phyloP scores from a whole-genome alignment of 1,140 invertebrate species.

The Hermetia illucens region DNA sequence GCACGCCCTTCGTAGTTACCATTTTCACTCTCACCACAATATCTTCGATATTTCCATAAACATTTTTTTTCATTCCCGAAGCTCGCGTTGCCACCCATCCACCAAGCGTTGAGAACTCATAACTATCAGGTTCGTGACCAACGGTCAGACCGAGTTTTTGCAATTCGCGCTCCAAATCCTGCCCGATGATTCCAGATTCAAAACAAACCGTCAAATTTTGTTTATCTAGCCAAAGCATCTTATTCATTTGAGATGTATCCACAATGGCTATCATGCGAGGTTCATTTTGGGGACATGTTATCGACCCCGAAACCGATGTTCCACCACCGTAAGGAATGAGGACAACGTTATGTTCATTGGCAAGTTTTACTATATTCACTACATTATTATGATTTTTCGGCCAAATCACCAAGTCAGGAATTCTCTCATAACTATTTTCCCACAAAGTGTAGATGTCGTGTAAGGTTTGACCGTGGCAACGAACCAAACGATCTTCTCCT shows the following conservation, averaged over 20 bases:
- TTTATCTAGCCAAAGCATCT: slow-evolving; percentile 86
- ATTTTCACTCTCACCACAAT: slow-evolving; percentile 78
- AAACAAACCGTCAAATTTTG: slow-evolving; percentile 74
- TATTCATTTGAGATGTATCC: slow-evolving; percentile 93
- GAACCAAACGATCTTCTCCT: slow-evolving; percentile 69
- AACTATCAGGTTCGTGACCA: slow-evolving; percentile 94
- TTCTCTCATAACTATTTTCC: slow-evolving; percentile 55
- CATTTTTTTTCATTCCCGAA: slow-evolving; percentile 99
- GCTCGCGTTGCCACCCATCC: slow-evolving; percentile 99
- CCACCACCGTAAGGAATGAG: slow-evolving; percentile 94
- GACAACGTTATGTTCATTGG: slow-evolving; percentile 59
- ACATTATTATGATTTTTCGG: slow-evolving; percentile 74
- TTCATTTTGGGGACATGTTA: slow-evolving; percentile 74
- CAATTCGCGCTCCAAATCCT: slow-evolving; percentile 75
- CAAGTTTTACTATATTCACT: slow-evolving; percentile 63
- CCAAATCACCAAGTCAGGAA: slow-evolving; percentile 92
- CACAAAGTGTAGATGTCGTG: slow-evolving; percentile 75
- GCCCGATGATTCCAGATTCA: slow-evolving; percentile 87
- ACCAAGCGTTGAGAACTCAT: slow-evolving; percentile 92
- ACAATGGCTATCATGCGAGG: slow-evolving; percentile 71
- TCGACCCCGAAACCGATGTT: slow-evolving; percentile 85
- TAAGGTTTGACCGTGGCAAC: slow-evolving; percentile 91
- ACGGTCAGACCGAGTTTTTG: slow-evolving; percentile 56
- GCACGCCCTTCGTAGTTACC: slow-evolving; percentile 68
- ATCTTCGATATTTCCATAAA: slow-evolving; percentile 97